Percentiles rank a stretch among this genome's conserved stretches.
Evolutionary conservation across 2,888 invertebrate species (phyloP).

Genomic region (Vesta saturnalis): DNA sequence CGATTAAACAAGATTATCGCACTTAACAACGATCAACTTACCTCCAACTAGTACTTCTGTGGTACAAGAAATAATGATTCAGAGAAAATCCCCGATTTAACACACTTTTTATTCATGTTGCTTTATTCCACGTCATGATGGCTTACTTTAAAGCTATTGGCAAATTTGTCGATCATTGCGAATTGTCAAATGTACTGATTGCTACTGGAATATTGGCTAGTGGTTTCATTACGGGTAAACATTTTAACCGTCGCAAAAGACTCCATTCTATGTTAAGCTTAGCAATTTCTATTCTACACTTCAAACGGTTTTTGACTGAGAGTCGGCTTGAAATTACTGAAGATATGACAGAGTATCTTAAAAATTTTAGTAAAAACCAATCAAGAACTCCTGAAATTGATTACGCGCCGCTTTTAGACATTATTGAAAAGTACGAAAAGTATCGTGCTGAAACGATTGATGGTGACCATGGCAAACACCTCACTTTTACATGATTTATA

Average conservation of each 20-base stretch:
- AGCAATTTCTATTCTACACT: slow-evolving; percentile 1
- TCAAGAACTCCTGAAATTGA: not conserved
- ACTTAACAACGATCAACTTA: slow-evolving; percentile 4
- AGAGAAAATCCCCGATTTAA: not conserved
- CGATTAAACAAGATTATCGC: not conserved
- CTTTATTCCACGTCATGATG: not conserved
- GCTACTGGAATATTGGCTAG: not conserved
- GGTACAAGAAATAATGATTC: not conserved
- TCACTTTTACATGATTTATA: slow-evolving; percentile 50
- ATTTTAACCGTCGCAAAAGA: slow-evolving; percentile 40
- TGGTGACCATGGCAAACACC: slow-evolving; percentile 51
- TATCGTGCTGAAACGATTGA: slow-evolving; percentile 38
- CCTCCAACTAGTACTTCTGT: not conserved
- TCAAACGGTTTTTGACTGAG: not conserved
- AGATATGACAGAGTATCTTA: not conserved
- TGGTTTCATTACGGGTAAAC: slow-evolving; percentile 2
- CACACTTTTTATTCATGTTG: not conserved
- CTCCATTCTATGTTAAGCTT: not conserved
- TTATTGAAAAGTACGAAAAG: slow-evolving; percentile 20
- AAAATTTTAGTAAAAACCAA: not conserved
- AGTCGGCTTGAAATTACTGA: not conserved
- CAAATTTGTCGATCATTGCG: not conserved
- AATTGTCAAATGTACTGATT: not conserved
- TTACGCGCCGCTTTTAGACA: not conserved
- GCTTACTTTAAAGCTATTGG: not conserved